These are phyloP conservation scores for Chelon labrosus DNA, from an alignment of 2,797 vertebrate species.

Conservation along the genomic window DNA sequence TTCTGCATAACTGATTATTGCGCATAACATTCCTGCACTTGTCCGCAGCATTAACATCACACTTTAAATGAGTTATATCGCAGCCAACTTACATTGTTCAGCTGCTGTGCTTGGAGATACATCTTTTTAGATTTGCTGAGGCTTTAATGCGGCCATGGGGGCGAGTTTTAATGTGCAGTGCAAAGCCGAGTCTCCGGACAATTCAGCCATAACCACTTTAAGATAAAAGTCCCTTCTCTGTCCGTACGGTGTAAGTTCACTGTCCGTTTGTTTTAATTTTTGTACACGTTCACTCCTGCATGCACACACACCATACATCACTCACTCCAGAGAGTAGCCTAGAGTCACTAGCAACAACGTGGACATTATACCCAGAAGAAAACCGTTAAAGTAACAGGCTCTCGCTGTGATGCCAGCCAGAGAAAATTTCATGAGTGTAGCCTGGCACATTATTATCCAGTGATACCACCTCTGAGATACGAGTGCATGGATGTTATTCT, in stretches of 20 bases:
- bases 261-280: neutral
- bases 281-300: too few species aligned
- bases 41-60: neutral
- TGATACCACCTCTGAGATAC: neutral
- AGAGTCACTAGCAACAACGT: conserved; percentile 44
- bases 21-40: neutral
- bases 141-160: too few species aligned
- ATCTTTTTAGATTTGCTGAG: too few species aligned
- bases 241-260: too few species aligned
- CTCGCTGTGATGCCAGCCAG: conserved; percentile 9
- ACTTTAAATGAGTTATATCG: neutral
- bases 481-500: conserved; percentile 8
- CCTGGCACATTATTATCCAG: conserved; percentile 17
- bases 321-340: conserved; percentile 22
- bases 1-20: neutral
- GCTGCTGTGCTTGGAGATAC: neutral
- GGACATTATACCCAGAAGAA: conserved; percentile 35
- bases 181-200: too few species aligned
- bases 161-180: too few species aligned
- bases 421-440: conserved; percentile 17
- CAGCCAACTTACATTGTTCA: neutral
- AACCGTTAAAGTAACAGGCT: conserved; percentile 47
- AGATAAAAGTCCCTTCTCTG: too few species aligned
- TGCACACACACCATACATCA: neutral
- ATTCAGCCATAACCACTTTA: too few species aligned